Conservation (phyloP, 2,888 invertebrate genomes). For the Rhogogaster chlorosoma region DNA sequence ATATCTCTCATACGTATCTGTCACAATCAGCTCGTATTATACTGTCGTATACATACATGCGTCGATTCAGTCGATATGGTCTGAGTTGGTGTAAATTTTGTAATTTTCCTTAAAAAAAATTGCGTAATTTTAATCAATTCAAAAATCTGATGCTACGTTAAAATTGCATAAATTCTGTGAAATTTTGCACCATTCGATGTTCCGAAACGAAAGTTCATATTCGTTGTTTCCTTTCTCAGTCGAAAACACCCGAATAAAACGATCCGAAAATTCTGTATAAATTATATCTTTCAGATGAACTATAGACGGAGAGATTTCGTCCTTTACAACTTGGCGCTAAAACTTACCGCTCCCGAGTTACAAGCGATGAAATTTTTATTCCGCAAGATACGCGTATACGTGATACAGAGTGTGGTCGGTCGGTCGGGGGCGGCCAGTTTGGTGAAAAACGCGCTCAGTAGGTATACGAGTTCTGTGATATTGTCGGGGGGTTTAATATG, state of each 20-base stretch:
- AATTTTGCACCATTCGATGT: neutral
- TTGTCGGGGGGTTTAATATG: constrained; percentile 29
- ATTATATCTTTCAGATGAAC: neutral
- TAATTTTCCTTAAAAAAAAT: no score
- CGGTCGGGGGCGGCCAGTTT: neutral
- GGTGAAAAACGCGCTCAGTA: neutral
- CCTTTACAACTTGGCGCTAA: neutral
- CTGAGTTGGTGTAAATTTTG: neutral
- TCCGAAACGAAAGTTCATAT: no score
- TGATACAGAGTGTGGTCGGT: neutral
- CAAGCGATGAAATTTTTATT: neutral
- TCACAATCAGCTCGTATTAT: neutral
- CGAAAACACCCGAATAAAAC: neutral
- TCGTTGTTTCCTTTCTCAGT: neutral
- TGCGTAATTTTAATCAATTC: neutral
- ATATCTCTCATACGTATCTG: neutral
- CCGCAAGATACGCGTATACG: neutral
- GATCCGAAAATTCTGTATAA: neutral
- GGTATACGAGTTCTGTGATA: neutral
- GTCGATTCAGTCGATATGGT: neutral
- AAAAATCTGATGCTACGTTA: neutral
- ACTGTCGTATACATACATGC: neutral
- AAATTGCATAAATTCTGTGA: neutral
- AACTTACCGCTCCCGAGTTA: neutral
- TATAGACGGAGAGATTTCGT: neutral